Evolutionary conservation across 2,797 vertebrate species (phyloP).

Genomic region (Thamnophis elegans): DNA sequence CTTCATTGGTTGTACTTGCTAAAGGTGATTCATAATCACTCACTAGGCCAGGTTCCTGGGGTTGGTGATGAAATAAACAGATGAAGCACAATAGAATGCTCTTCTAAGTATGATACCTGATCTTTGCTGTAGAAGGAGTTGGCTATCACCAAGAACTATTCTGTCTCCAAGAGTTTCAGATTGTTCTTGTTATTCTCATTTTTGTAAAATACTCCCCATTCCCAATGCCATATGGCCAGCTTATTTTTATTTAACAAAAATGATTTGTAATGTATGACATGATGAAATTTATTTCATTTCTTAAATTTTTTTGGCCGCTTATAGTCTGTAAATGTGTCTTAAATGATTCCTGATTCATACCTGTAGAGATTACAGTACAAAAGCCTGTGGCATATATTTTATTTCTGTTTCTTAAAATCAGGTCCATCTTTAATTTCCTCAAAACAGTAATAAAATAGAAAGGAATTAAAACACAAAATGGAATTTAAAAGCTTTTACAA

Average conservation of each 20-base stretch:
- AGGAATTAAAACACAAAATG: constrained; percentile 10
- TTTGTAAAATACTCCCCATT: neutral
- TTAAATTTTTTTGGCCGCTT: neutral
- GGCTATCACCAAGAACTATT: neutral
- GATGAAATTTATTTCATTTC: neutral
- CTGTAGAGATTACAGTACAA: neutral
- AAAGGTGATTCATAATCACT: neutral
- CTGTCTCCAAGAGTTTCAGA: neutral
- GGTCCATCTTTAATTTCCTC: neutral
- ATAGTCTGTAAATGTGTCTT: neutral
- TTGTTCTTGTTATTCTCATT: neutral
- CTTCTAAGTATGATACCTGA: neutral
- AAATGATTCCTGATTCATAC: neutral
- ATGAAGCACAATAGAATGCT: neutral
- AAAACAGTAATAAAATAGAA: constrained; percentile 5
- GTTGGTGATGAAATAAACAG: neutral
- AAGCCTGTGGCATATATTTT: neutral
- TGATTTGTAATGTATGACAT: neutral
- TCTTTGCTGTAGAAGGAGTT: neutral
- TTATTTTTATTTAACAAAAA: constrained; percentile 2
- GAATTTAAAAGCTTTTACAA: constrained; percentile 3
- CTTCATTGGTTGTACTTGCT: neutral
- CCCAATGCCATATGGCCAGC: neutral
- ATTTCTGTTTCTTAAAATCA: neutral
- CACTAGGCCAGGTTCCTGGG: neutral